phyloP scores from a whole-genome alignment of 2,888 invertebrate species.

The Patella ulyssiponensis region DNA sequence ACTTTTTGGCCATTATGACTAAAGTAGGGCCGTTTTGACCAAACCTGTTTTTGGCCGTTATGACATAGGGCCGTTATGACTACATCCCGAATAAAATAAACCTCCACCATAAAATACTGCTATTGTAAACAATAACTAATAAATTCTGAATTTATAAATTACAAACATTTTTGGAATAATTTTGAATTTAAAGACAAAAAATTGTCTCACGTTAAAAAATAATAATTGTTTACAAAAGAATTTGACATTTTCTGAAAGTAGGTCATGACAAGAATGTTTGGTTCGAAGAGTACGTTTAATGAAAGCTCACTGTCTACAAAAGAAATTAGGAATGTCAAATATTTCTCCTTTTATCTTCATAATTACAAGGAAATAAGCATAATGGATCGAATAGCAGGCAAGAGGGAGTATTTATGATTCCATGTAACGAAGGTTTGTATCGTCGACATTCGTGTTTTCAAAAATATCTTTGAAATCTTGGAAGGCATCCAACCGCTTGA shows the following conservation, averaged over 20 bases:
- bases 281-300: background rate
- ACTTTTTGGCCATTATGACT: no score
- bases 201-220: no score
- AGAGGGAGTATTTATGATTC: background rate
- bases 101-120: no score
- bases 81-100: no score
- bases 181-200: no score
- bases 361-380: constrained; percentile 4
- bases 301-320: constrained; percentile 28
- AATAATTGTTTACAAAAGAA: no score
- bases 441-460: background rate
- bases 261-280: background rate
- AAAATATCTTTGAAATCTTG: background rate
- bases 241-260: background rate
- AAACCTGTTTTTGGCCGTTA: no score
- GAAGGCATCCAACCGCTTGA: background rate
- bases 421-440: background rate
- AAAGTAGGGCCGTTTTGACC: no score
- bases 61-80: no score
- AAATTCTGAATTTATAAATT: no score
- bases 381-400: background rate
- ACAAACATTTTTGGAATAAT: no score
- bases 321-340: constrained; percentile 64
- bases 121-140: no score
- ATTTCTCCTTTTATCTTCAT: constrained; percentile 46